phyloP scores from a whole-genome alignment of 1,140 invertebrate genomes.

The Andricus grossulariae region DNA sequence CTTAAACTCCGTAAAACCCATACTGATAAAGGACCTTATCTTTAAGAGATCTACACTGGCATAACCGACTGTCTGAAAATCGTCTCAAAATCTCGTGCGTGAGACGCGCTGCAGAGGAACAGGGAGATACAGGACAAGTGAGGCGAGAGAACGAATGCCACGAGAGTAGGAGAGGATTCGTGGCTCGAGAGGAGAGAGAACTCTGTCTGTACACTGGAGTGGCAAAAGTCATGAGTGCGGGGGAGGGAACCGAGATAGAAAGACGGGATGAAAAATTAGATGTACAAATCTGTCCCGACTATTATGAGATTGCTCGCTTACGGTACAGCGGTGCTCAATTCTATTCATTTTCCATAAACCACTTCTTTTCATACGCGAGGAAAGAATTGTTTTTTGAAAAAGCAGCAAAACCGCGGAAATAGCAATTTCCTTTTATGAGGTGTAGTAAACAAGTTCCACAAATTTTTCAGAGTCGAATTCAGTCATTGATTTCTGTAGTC shows the following conservation, averaged over 20 bases:
- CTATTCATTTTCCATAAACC: neutral
- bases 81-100: slow-evolving; percentile 67
- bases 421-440: no score
- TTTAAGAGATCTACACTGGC: slow-evolving; percentile 69
- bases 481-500: no score
- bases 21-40: no score
- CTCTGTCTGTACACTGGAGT: slow-evolving; percentile 34
- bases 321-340: slow-evolving; percentile 21
- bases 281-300: slow-evolving; percentile 68
- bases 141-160: slow-evolving; percentile 26
- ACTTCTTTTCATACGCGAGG: no score
- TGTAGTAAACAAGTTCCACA: neutral
- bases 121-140: slow-evolving; percentile 34
- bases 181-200: slow-evolving; percentile 16
- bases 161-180: slow-evolving; percentile 23
- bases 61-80: slow-evolving; percentile 71
- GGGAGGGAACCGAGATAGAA: slow-evolving; percentile 43
- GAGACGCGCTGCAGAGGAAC: slow-evolving; percentile 47
- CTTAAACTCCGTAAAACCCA: no score
- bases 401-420: no score
- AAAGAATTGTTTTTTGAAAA: no score
- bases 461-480: no score
- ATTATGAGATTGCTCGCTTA: slow-evolving; percentile 61
- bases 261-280: slow-evolving; percentile 70
- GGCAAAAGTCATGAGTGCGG: slow-evolving; percentile 37